Conservation (phyloP, 2,797 vertebrate genomes). For the Sebastes minor region DNA sequence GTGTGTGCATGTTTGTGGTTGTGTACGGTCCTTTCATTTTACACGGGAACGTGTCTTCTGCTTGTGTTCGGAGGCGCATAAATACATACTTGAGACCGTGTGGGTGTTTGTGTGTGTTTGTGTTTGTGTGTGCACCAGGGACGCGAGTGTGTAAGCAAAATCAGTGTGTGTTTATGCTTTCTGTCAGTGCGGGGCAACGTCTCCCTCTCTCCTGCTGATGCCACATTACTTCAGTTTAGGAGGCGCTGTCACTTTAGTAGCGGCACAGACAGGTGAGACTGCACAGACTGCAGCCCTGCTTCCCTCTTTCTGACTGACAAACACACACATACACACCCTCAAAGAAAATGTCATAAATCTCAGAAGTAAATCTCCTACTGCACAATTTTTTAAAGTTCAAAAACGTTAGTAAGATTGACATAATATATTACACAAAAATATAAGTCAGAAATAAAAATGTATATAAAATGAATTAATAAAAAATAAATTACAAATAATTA, state of each 20-base stretch:
- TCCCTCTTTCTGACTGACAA: constrained; percentile 17
- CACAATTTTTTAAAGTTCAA: background rate
- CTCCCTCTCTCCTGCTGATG: constrained; percentile 47
- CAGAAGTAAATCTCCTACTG: background rate
- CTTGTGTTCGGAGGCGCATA: constrained; percentile 34
- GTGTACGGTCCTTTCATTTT: constrained; percentile 40
- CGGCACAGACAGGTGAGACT: constrained; percentile 40
- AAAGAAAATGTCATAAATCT: background rate
- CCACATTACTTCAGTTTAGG: constrained; percentile 60
- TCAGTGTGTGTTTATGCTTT: constrained; percentile 73
- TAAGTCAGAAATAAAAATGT: background rate
- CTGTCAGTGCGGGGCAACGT: constrained; percentile 60
- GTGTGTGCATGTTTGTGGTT: constrained; percentile 7
- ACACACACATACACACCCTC: constrained; percentile 16
- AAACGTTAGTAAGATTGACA: background rate
- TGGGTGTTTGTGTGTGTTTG: constrained; percentile 47
- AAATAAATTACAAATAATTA: background rate
- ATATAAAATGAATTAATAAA: background rate
- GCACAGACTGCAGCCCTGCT: constrained; percentile 30
- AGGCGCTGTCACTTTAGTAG: constrained; percentile 50
- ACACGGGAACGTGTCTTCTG: constrained; percentile 16
- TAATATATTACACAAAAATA: background rate
- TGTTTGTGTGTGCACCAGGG: constrained; percentile 20
- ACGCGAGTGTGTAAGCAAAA: constrained; percentile 59
- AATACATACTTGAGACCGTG: constrained; percentile 33